Conservation (phyloP, 2,797 vertebrate genomes). For the Eurystomus glaucurus region DNA sequence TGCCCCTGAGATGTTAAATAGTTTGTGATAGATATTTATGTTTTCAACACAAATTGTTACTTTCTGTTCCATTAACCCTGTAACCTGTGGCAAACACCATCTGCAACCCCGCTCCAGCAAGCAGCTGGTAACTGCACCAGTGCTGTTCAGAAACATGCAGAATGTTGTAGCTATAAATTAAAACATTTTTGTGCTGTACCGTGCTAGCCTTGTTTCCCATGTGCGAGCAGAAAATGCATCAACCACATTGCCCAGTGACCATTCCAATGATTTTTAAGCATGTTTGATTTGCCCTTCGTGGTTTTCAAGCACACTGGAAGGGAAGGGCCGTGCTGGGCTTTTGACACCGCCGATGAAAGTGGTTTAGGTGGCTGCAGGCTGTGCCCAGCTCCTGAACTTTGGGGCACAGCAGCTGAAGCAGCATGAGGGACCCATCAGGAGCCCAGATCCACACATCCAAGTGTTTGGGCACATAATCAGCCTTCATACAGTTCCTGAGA, state of each 20-base stretch:
- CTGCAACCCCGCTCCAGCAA: neutral
- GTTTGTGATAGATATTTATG: neutral
- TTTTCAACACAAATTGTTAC: neutral
- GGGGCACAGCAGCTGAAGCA: neutral
- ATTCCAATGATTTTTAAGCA: too few species aligned
- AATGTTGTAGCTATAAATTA: neutral
- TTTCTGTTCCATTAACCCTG: neutral
- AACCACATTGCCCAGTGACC: neutral
- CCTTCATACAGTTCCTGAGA: fast-evolving
- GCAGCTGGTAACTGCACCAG: neutral
- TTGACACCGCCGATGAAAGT: fast-evolving
- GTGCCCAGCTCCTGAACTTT: neutral
- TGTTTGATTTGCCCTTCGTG: neutral
- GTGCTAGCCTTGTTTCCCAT: neutral
- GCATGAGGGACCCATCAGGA: neutral
- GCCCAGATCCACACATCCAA: neutral
- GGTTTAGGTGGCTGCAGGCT: neutral
- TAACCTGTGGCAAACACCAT: neutral
- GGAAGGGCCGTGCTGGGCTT: neutral
- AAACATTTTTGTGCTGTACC: neutral
- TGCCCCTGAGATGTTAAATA: neutral
- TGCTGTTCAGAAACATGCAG: neutral
- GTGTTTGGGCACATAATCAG: neutral
- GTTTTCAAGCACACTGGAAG: neutral
- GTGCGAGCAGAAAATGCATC: neutral